These are phyloP conservation scores for Psephotus haematonotus DNA, from an alignment of 2,113 vertebrate species.

Conservation along the genomic window DNA sequence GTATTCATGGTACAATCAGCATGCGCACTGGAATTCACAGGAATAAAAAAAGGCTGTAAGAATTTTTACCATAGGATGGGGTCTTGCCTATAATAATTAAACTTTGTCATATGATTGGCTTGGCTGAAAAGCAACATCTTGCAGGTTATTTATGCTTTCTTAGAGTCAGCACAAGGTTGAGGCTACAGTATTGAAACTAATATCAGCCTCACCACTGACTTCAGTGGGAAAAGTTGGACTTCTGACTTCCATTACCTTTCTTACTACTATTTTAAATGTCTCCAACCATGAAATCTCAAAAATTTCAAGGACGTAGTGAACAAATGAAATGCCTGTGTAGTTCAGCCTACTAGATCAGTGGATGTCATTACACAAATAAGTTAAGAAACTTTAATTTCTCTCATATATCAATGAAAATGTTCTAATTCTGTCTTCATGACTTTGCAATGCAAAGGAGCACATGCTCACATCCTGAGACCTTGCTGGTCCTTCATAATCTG, in stretches of 20 bases:
- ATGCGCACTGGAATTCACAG: not conserved
- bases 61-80: not conserved
- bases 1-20: not conserved
- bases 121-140: not conserved
- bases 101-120: not conserved
- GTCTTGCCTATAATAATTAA: not conserved
- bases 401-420: not conserved
- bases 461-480: not conserved
- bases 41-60: not conserved
- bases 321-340: not conserved
- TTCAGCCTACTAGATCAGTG: not conserved
- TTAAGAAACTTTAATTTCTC: not conserved
- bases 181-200: not conserved
- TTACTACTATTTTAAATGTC: not conserved
- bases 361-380: not conserved
- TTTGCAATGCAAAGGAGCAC: not conserved
- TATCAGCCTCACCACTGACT: not conserved
- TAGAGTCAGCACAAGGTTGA: not conserved
- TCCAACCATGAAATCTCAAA: not conserved
- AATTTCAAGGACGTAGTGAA: not conserved
- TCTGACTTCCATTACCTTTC: not conserved
- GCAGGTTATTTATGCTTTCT: not conserved
- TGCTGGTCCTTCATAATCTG: not conserved
- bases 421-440: not conserved
- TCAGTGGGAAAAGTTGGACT: not conserved